Evolutionary conservation across 2,888 invertebrate species (phyloP), one percentile per base, ranked within the genome.

Genomic region (Callinectes sapidus): DNA sequence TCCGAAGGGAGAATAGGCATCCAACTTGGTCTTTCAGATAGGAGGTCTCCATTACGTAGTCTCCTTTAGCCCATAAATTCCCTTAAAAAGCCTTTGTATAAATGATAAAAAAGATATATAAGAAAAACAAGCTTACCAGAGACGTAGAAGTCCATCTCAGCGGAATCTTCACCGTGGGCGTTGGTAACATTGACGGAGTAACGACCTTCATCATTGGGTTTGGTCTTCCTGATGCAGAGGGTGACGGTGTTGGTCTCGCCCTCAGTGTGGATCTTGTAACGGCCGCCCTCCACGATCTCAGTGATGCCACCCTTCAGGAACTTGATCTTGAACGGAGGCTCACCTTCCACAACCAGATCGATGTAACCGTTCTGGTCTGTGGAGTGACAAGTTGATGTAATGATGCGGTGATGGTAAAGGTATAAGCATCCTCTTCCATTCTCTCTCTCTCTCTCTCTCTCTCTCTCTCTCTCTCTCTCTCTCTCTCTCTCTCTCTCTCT

Each of bases 181-280:
- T 99, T 99, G 95, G 98, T 98, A 95, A 99, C 97, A 95, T 98
- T 97, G 95, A 99, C 97, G 96, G 97, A 98, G 96, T 99, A 99
- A 96, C 98, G 98, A 91, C 98, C 98, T 96, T 99, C 99, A 97
- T 99, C 99, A 95, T 98, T 98, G 88, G 98, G 98, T 95, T 99
- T 98, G 95, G 98, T 97, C 96, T 99, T 99, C 95, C 98, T 97
- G 96, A 99, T 98, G 96, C 98, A 98, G 94, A 99, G 97, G 81
- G 98, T 98, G 95, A 99, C 98, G 93, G 98, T 97, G 95, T 98
- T 98, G 93, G 97, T 97, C 95, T 98, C 98, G 89, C 99, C 98
- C 96, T 99, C 99, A 77, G 99, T 99, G 95, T 98, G 96, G 96
- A 98, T 98, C 96, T 98, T 99, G 96, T 98, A 99, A 94, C 99